phyloP scores from a whole-genome alignment of 2,113 vertebrate species.

The Sapajus apella region DNA sequence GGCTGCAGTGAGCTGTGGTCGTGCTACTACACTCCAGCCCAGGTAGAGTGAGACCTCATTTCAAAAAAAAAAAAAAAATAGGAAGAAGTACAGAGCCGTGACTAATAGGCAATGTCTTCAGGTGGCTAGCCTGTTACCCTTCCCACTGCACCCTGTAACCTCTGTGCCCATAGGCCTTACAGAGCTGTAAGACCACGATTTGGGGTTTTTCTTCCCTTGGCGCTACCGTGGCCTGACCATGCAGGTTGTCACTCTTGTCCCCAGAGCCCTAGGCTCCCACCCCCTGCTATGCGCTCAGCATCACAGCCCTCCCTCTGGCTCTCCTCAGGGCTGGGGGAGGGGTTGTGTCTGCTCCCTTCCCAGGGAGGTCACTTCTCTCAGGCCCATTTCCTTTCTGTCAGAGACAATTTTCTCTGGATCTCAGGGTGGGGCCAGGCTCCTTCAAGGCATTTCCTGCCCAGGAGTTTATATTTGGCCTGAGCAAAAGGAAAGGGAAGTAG shows the following conservation, averaged over 20 bases:
- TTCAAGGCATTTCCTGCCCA: constrained; percentile 86
- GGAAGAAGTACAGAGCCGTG: too few species aligned
- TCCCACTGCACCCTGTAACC: not conserved
- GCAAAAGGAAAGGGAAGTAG: constrained; percentile 76
- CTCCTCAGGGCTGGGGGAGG: not conserved
- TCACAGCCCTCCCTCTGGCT: not conserved
- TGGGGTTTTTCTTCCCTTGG: not conserved
- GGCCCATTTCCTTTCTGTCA: constrained; percentile 80
- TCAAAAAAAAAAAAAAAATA: too few species aligned
- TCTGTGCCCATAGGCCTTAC: not conserved
- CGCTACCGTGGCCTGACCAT: not conserved
- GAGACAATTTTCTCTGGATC: constrained; percentile 81
- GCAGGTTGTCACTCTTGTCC: not conserved
- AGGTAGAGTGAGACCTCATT: too few species aligned
- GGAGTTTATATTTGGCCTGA: constrained; percentile 84
- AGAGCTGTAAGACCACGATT: not conserved
- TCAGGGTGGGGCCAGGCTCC: constrained; percentile 81
- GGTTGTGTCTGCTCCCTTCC: constrained; percentile 6
- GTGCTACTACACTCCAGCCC: too few species aligned
- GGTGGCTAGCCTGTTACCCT: not conserved
- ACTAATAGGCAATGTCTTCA: not conserved
- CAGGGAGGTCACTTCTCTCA: not conserved
- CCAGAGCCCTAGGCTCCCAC: not conserved
- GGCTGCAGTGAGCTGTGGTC: too few species aligned
- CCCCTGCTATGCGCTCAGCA: not conserved